Evolutionary conservation across 2,797 vertebrate species (phyloP), one percentile per base, ranked within the genome.

Genomic region (Mus caroli): DNA sequence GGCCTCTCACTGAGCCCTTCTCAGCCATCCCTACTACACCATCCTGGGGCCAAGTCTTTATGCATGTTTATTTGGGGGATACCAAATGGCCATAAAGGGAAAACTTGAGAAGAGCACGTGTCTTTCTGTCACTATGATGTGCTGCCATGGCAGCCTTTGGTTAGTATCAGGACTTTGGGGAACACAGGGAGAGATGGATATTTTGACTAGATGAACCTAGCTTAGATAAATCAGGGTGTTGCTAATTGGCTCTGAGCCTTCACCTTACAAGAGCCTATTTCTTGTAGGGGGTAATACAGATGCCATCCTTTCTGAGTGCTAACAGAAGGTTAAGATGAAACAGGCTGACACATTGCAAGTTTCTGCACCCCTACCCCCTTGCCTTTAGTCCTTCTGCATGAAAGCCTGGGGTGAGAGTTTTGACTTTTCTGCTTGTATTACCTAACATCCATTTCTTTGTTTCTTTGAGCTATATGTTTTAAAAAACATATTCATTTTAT

Each of bases 391-490:
- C n/a, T 60, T 60, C 22, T 20, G 40, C 15, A 7, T 1, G 58
- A 85, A 60, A 73, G 19, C 19, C 87, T 14, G 15, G 13, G 54
- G 28, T n/a, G 13, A 15, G 52, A 52, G 22, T 83, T 87, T 94
- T 73, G 75, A 67, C 14, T 76, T 77, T 96, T 82, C 46, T 95
- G 28, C 52, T 43, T 10, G n/a, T 67, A 89, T 71, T 73, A 54
- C 20, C 79, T 82, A 54, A 46, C 6, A 46, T 28, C 6, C 0
- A 2, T 91, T 91, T 73, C 43, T 88, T 87, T 76, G 31, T 37
- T 64, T 31, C 6, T 11, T 6, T 52, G 3, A 67, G 19, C 13
- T 89, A 0, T 28, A 31, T 2, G 0, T 60, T 77, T 89, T 40
- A 52, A 64, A 64, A 28, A 11, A 28, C 22, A 7, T 54, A 20